Evolutionary conservation across 2,888 invertebrate species (phyloP).

Genomic region (Allacma fusca): DNA sequence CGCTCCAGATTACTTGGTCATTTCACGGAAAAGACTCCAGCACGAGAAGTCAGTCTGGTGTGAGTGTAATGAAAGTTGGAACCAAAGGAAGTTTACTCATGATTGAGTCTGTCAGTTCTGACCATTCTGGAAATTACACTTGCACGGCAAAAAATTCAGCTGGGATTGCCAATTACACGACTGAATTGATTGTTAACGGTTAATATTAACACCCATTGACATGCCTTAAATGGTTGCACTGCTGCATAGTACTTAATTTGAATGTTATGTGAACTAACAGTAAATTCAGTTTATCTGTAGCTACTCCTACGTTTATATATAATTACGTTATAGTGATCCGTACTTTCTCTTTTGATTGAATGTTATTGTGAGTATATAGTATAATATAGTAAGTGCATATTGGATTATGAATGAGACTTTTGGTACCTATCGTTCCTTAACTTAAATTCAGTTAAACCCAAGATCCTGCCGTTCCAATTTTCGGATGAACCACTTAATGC

Average conservation of each 20-base stretch:
- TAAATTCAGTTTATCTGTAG: no score
- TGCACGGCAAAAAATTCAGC: conserved; percentile 77
- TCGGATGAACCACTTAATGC: conserved; percentile 64
- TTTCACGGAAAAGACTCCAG: conserved; percentile 72
- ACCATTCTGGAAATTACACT: conserved; percentile 71
- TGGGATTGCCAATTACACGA: conserved; percentile 68
- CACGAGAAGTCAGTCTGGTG: conserved; percentile 65
- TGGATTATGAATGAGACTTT: background rate
- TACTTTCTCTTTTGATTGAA: no score
- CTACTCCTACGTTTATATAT: no score
- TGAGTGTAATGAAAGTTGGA: conserved; percentile 67
- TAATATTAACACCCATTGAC: conserved; percentile 61
- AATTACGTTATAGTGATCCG: no score
- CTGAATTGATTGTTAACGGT: conserved; percentile 60
- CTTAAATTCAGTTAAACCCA: conserved; percentile 53
- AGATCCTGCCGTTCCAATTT: conserved; percentile 62
- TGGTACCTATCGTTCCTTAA: background rate
- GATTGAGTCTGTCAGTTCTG: conserved; percentile 66
- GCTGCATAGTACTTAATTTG: background rate
- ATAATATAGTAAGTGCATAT: no score
- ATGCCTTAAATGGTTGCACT: background rate
- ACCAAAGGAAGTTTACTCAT: conserved; percentile 70
- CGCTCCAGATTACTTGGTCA: conserved; percentile 79
- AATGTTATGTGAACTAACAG: no score
- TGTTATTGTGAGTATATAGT: no score